Conservation (phyloP, 2,888 invertebrate species). For the Pyrocoelia pectoralis region DNA sequence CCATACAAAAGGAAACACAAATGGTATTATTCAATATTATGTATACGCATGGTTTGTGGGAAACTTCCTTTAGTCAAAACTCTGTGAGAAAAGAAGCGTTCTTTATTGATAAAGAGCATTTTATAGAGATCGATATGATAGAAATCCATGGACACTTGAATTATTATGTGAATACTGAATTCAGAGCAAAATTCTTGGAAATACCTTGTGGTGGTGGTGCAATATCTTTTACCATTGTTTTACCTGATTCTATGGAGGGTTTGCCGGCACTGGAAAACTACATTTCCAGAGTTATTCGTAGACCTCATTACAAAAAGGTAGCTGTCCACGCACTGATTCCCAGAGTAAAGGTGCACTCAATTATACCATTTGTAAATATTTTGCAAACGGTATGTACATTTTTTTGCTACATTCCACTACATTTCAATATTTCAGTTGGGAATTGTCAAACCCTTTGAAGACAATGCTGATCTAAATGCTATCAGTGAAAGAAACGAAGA, state of each 20-base stretch:
- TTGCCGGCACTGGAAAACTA: not conserved
- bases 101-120: not conserved
- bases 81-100: not conserved
- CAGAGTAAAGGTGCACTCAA: not conserved
- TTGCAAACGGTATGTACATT: not conserved
- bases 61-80: not conserved
- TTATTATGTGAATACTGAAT: not conserved
- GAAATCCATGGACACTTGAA: not conserved
- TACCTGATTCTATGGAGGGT: not conserved
- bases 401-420: not conserved
- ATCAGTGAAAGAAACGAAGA: not conserved
- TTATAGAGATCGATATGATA: not conserved
- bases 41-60: not conserved
- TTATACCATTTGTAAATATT: not conserved
- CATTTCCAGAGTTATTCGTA: not conserved
- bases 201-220: not conserved
- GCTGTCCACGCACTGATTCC: not conserved
- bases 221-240: not conserved
- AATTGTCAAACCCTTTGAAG: not conserved
- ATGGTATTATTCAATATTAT: not conserved
- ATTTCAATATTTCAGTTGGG: not conserved
- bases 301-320: not conserved
- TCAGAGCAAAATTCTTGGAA: not conserved
- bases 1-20: not conserved
- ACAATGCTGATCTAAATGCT: not conserved